phyloP scores from a whole-genome alignment of 2,797 vertebrate genomes.

The Agapornis canus region DNA sequence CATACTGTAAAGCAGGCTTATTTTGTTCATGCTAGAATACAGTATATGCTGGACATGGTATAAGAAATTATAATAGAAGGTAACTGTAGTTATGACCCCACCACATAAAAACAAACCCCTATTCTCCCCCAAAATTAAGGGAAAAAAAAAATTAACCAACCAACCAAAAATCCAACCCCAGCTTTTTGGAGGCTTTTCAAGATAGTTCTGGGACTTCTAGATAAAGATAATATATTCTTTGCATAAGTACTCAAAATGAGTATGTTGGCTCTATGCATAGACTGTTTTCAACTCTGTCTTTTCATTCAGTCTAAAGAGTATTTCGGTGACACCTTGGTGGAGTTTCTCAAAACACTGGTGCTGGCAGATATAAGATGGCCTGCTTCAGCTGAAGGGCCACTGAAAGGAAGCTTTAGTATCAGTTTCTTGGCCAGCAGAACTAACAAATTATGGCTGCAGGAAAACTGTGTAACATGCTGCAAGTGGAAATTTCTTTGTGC shows the following conservation, averaged over 20 bases:
- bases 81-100: not conserved
- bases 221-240: not conserved
- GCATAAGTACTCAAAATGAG: not conserved
- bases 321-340: not conserved
- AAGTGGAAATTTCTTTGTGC: not conserved
- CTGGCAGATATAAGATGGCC: not conserved
- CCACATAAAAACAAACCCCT: not conserved
- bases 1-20: not conserved
- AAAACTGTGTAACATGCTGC: not conserved
- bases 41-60: not conserved
- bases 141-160: not conserved
- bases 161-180: accelerated
- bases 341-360: not conserved
- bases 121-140: accelerated
- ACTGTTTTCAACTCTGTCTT: not conserved
- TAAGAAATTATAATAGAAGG: not conserved
- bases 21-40: not conserved
- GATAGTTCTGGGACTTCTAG: not conserved
- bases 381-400: not conserved
- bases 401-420: not conserved
- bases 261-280: not conserved
- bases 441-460: not conserved
- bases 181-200: not conserved
- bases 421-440: not conserved
- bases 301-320: not conserved